phyloP scores from a whole-genome alignment of 2,797 vertebrate genomes.

The Enoplosus armatus region DNA sequence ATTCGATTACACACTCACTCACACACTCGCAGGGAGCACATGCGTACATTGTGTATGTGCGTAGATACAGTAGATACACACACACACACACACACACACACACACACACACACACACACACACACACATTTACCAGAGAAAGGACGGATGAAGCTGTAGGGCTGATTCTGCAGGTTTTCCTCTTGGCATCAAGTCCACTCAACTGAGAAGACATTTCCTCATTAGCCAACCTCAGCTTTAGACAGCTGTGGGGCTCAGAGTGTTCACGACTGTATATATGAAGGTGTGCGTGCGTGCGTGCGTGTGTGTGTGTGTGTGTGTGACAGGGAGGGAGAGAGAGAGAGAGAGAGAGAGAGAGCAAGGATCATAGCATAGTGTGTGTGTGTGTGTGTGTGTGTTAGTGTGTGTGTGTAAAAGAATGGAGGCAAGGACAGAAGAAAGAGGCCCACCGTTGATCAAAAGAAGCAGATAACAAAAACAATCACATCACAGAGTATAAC shows the following conservation, averaged over 20 bases:
- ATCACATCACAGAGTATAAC: slow-evolving; percentile 51
- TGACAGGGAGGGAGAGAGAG: too few relatives aligned
- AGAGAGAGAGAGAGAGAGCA: too few relatives aligned
- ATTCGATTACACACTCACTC: slow-evolving; percentile 43
- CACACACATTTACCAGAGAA: slow-evolving; percentile 61
- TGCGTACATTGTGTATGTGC: slow-evolving; percentile 52
- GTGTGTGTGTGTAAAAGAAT: slow-evolving; percentile 48
- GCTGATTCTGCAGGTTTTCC: slow-evolving; percentile 86
- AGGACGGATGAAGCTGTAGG: slow-evolving; percentile 83
- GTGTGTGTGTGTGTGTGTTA: slow-evolving; percentile 38
- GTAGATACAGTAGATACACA: slow-evolving; percentile 49
- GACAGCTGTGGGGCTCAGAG: slow-evolving; percentile 83
- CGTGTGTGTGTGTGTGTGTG: slow-evolving; percentile 34
- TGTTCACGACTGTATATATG: slow-evolving; percentile 62
- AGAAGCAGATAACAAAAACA: slow-evolving; percentile 59
- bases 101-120: slow-evolving; percentile 66
- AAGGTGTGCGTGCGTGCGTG: slow-evolving; percentile 64
- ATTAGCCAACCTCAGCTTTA: slow-evolving; percentile 84
- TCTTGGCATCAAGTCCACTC: slow-evolving; percentile 84
- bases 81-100: slow-evolving; percentile 60
- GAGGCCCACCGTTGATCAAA: slow-evolving; percentile 34
- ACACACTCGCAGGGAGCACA: slow-evolving; percentile 41
- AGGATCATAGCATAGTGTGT: slow-evolving; percentile 41
- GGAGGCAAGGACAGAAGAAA: slow-evolving; percentile 48
- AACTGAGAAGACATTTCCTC: slow-evolving; percentile 86